These are phyloP conservation scores for Phoenicopterus ruber DNA, from an alignment of 2,113 vertebrate genomes.

Conservation along the genomic window DNA sequence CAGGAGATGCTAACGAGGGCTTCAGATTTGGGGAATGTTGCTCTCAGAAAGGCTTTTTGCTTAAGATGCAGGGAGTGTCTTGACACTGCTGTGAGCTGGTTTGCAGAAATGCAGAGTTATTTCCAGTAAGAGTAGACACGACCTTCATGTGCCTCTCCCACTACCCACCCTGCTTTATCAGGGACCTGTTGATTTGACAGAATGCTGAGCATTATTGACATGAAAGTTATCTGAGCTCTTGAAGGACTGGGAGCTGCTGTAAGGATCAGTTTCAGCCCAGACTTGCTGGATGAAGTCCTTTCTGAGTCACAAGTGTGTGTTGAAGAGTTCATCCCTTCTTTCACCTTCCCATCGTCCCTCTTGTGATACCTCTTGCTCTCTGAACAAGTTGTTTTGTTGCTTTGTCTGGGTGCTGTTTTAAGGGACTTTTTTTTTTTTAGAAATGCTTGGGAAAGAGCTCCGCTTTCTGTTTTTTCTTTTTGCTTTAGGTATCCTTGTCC, in stretches of 20 bases:
- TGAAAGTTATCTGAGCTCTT: neutral
- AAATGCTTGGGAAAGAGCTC: neutral
- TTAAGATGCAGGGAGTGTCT: neutral
- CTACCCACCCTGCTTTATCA: neutral
- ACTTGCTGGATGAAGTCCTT: neutral
- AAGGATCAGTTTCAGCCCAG: neutral
- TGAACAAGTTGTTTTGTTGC: neutral
- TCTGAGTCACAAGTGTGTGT: neutral
- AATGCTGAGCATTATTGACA: neutral
- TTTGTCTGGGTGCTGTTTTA: neutral
- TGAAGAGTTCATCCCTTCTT: conserved; percentile 12
- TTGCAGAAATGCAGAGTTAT: neutral
- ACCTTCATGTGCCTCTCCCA: neutral
- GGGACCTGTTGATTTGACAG: neutral
- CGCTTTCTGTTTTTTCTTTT: neutral
- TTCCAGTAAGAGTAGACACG: neutral
- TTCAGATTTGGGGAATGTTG: neutral
- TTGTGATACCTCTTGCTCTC: neutral
- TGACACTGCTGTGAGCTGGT: neutral
- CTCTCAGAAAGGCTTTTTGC: neutral
- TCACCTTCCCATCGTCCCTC: neutral
- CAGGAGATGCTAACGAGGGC: neutral
- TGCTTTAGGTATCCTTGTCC: neutral
- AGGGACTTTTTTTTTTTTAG: neutral
- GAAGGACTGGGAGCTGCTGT: neutral